A percentile compares a stretch with the other conserved stretches of the same genome.
phyloP scores from a whole-genome alignment of 2,797 vertebrate species.

The Hyperoplus lanceolatus region DNA sequence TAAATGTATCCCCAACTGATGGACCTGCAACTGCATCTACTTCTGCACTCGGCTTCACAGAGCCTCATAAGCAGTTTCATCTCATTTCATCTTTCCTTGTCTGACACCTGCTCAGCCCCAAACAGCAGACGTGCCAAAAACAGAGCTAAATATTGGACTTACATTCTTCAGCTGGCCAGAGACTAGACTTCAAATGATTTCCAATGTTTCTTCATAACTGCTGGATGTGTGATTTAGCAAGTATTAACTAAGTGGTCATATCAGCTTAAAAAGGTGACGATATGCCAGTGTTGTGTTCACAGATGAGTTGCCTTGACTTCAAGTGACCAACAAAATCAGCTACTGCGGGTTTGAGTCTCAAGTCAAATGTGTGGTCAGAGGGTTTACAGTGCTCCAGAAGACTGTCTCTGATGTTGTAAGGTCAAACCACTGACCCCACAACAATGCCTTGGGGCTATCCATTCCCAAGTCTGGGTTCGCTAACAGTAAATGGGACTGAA shows the following conservation, averaged over 20 bases:
- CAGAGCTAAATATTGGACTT: neutral
- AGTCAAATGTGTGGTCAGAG: conserved; percentile 1
- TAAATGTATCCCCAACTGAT: fast-evolving
- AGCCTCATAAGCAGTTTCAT: neutral
- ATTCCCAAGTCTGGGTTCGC: conserved; percentile 30
- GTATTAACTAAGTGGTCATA: neutral
- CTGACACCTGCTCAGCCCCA: neutral
- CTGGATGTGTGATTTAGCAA: neutral
- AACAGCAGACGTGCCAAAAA: neutral
- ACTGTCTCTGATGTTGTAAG: conserved; percentile 30
- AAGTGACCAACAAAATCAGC: neutral
- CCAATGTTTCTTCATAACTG: neutral
- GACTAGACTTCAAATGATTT: neutral
- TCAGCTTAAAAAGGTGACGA: neutral
- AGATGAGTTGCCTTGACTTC: neutral
- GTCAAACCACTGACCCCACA: conserved; percentile 52
- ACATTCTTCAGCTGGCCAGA: neutral
- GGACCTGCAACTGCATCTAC: neutral
- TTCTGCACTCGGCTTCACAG: neutral
- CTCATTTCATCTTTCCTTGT: neutral
- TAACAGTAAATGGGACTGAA: conserved; percentile 64
- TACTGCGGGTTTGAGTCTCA: neutral
- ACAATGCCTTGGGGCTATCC: conserved; percentile 45
- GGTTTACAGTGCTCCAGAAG: conserved; percentile 10
- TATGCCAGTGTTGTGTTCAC: neutral